Conservation (phyloP, 2,113 vertebrate species). For the Caretta caretta region DNA sequence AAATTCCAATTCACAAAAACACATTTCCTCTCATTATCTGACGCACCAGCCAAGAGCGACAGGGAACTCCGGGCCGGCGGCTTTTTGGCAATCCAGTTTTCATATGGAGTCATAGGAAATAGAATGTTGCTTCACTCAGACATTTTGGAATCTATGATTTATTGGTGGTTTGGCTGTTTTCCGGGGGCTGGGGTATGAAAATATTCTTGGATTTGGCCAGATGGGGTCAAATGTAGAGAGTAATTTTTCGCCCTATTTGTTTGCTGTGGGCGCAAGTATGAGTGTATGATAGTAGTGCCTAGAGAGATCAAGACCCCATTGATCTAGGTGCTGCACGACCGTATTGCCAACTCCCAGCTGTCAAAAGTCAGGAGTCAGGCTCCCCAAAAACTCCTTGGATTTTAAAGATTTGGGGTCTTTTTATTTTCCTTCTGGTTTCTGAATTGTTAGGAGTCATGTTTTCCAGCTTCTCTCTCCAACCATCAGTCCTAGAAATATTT, state of each 20-base stretch:
- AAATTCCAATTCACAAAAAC: slow-evolving; percentile 77
- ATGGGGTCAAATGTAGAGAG: too few species aligned
- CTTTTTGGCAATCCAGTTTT: slow-evolving; percentile 38
- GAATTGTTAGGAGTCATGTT: not conserved
- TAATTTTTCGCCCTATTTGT: not conserved
- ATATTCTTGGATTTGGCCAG: slow-evolving; percentile 2
- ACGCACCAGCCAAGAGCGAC: slow-evolving; percentile 67
- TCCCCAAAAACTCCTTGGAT: not conserved
- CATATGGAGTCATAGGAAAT: slow-evolving; percentile 41
- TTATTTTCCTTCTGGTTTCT: not conserved
- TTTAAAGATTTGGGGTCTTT: not conserved
- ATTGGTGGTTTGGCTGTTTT: slow-evolving; percentile 37
- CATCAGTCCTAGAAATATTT: not conserved
- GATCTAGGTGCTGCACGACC: fast-evolving
- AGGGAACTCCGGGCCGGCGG: slow-evolving; percentile 60
- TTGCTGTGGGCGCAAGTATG: not conserved
- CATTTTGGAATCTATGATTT: slow-evolving; percentile 41
- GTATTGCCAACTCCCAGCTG: fast-evolving
- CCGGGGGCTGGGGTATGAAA: not conserved
- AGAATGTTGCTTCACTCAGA: slow-evolving; percentile 30
- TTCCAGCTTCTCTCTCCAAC: slow-evolving; percentile 4
- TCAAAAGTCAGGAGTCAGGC: not conserved
- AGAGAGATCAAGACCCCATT: not conserved
- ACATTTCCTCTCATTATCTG: slow-evolving; percentile 69
- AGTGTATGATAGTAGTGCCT: not conserved